Evolutionary conservation across 2,797 vertebrate species (phyloP).

Genomic region (Anomalospiza imberbis): DNA sequence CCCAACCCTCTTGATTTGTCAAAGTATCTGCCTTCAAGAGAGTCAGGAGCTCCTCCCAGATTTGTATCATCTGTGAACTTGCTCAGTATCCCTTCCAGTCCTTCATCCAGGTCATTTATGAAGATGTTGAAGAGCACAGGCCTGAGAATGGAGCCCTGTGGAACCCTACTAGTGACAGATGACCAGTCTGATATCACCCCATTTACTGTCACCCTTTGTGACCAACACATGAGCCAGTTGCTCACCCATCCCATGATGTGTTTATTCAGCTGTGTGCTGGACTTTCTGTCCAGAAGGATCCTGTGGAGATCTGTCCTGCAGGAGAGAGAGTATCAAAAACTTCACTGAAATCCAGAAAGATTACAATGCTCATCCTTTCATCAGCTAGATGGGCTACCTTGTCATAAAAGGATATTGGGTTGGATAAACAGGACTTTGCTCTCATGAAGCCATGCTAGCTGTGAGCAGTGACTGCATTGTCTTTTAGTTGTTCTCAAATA

Average conservation of each 20-base stretch:
- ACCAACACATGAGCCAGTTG: accelerated
- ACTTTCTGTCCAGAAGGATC: background rate
- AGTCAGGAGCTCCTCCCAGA: background rate
- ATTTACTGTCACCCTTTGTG: too few species aligned
- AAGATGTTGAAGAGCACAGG: background rate
- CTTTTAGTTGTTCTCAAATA: background rate
- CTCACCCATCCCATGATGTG: background rate
- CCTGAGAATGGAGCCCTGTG: background rate
- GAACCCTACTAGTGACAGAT: background rate
- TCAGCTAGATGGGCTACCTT: background rate
- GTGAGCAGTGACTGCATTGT: background rate
- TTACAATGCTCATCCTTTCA: background rate
- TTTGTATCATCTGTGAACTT: background rate
- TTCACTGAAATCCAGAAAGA: background rate
- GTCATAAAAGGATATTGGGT: background rate
- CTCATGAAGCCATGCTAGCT: background rate
- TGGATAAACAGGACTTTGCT: background rate
- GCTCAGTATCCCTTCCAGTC: background rate
- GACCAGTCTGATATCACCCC: background rate
- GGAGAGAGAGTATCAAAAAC: background rate
- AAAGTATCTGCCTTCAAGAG: background rate
- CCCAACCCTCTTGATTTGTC: too few species aligned
- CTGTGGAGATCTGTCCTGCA: background rate
- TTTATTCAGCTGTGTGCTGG: background rate
- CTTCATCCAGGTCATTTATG: background rate